Base-by-base conservation (phyloP, 2,113 vertebrate species). In the Nyctereutes procyonoides region DNA sequence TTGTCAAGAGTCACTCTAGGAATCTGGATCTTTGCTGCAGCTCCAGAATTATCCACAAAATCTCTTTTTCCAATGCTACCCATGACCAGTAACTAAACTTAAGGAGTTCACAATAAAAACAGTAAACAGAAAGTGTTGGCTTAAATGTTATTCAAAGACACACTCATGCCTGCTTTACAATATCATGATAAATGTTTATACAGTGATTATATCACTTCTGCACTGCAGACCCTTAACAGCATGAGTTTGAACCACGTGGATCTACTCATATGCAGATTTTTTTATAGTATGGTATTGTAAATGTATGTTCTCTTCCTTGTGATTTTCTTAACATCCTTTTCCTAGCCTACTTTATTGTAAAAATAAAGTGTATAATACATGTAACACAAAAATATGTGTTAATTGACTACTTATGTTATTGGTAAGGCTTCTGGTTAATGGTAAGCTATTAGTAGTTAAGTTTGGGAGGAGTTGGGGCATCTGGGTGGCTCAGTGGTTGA, bases 191-290 rank as follows among this genome's bases (percentile, higher is more conserved):
- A 43, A 17, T 51, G 11, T 62, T 30, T 48, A 22, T 15, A 1
- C 0, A 6, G 35, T 56, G 48, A 17, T 94, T 32, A 20, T 30
- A 4, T 4, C 32, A 1, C 32, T 48, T 8, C 0, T 20, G 65
- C 8, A 19, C 6, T 24, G 1, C 14, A 51, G 43, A 51, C 73
- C 43, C 43, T 48, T 28, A 43, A 76, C 7, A 76, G 24, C 43
- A 48, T 11, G 73, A 76, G 14, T 51, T 28, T 76, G 73, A 76
- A 76, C 73, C 24, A 76, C 0, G 3, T 51, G 43, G 73, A 16
- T 48, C 73, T 48, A 16, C 71, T 26, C 14, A 28, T 15, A 48
- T 28, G 73, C 43, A 76, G 43, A 76, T 28, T 76, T 67, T 67
- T 76, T 76, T 51, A 48, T 15, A 48, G 43, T 76, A 48, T 48